These are phyloP conservation scores for Sinodicranocentrus sp. DNA, from an alignment of 2,888 invertebrate species.

Conservation along the genomic window DNA sequence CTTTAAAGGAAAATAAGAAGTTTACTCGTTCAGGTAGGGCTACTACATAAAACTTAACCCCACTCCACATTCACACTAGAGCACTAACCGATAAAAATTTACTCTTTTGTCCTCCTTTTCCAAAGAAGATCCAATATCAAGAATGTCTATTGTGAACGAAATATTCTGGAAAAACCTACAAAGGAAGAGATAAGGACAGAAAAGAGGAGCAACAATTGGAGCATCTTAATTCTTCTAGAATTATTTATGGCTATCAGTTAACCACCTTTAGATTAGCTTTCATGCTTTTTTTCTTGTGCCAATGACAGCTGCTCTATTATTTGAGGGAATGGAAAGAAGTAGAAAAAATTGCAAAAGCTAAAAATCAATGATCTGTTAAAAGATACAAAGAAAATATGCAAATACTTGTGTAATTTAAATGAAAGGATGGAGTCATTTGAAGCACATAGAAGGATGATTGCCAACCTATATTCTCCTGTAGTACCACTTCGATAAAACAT, in stretches of 20 bases:
- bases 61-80: conserved; percentile 49
- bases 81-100: conserved; percentile 25
- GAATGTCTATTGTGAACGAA: no score
- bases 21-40: conserved; percentile 43
- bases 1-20: no score
- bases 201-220: conserved; percentile 35
- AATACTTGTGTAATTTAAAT: no score
- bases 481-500: not conserved
- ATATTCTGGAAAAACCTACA: no score
- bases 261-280: conserved; percentile 2
- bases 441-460: no score
- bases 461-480: no score
- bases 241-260: conserved; percentile 53
- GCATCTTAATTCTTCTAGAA: conserved; percentile 51
- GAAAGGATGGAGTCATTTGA: no score
- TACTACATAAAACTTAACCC: not conserved
- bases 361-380: conserved; percentile 39
- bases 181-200: no score
- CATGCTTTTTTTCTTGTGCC: not conserved
- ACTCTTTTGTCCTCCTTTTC: conserved; percentile 45
- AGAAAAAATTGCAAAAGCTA: conserved; percentile 34
- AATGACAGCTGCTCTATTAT: no score
- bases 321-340: no score
- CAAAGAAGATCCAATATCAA: not conserved
- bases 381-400: no score